These are phyloP conservation scores for Gallinago nigripennis DNA, from an alignment of 2,797 vertebrate species.

Conservation along the genomic window DNA sequence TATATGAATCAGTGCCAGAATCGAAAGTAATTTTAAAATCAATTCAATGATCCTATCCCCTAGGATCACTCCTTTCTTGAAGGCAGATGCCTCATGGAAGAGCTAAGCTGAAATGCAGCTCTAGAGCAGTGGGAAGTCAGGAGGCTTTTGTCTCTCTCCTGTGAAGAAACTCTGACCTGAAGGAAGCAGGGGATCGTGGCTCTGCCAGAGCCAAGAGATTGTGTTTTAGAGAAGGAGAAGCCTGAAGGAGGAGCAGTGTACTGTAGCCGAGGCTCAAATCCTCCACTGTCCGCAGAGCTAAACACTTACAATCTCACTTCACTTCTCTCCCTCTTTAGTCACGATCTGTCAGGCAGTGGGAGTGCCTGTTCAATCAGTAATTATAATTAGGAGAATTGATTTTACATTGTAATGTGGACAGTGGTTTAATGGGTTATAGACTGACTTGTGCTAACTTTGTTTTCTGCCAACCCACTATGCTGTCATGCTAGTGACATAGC, in stretches of 20 bases:
- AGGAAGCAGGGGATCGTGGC: neutral
- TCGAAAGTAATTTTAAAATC: neutral
- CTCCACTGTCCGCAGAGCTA: neutral
- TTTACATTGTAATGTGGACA: neutral
- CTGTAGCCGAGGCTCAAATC: neutral
- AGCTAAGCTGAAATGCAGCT: neutral
- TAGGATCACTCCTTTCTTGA: neutral
- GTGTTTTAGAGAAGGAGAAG: neutral
- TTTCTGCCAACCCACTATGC: neutral
- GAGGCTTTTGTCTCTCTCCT: neutral
- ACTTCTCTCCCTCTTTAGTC: neutral
- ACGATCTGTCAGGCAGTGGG: neutral
- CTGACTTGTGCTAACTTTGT: neutral
- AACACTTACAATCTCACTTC: neutral
- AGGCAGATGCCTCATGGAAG: neutral
- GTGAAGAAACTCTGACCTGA: neutral
- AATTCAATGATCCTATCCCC: neutral
- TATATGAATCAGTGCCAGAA: neutral
- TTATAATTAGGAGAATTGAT: neutral
- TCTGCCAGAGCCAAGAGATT: neutral
- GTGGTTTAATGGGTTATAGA: neutral
- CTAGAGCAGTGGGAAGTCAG: neutral
- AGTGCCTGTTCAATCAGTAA: neutral
- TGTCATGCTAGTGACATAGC: neutral
- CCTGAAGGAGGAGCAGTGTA: neutral